These are phyloP conservation scores for Pocillopora verrucosa DNA, from an alignment of 64 coral and sea anemone genomes.

Conservation along the genomic window DNA sequence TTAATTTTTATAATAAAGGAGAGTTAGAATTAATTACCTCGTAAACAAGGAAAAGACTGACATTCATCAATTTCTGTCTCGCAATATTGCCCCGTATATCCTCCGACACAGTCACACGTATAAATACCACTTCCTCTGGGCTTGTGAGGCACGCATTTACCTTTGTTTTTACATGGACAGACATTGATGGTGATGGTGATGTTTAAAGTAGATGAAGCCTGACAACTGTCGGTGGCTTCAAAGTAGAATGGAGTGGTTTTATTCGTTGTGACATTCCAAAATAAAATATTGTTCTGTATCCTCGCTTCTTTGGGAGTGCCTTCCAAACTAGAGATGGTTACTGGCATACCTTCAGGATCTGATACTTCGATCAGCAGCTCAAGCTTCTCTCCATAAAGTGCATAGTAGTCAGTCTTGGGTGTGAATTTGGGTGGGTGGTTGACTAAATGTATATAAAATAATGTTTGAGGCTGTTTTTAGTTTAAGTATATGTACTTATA, in stretches of 20 bases:
- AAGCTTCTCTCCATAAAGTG: not conserved
- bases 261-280: constrained; percentile 16
- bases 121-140: not conserved
- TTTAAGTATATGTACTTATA: too few species aligned
- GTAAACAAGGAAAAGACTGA: constrained; percentile 4
- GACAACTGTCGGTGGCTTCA: constrained; percentile 1
- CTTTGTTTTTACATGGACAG: constrained; percentile 17
- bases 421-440: not conserved
- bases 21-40: too few species aligned
- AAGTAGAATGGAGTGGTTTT: constrained; percentile 5
- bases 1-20: too few species aligned
- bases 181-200: not conserved
- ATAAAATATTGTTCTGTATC: not conserved
- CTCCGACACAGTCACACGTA: not conserved
- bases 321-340: not conserved
- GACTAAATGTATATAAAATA: not conserved
- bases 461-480: too few species aligned
- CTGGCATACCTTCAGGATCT: constrained; percentile 27
- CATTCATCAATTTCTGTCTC: not conserved
- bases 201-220: not conserved
- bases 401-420: not conserved
- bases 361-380: not conserved
- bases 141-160: not conserved
- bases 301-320: not conserved
- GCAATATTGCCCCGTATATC: not conserved